phyloP scores from a whole-genome alignment of 2,113 vertebrate species.

The Elephas maximus region DNA sequence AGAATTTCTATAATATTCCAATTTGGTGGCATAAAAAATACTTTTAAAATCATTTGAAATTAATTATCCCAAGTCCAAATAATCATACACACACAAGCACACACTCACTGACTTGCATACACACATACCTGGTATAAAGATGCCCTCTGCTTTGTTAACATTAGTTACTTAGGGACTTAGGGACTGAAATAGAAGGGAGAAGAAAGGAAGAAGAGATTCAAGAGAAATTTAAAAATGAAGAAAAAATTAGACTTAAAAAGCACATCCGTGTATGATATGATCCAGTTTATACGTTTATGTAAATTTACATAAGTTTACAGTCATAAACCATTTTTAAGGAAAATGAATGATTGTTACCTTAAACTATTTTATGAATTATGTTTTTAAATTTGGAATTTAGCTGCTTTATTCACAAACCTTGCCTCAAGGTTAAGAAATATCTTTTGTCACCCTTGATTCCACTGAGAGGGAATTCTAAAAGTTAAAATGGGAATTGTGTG shows the following conservation, averaged over 20 bases:
- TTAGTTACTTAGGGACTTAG: background rate
- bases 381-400: background rate
- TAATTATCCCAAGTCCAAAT: background rate
- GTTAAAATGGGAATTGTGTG: background rate
- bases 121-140: background rate
- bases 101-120: background rate
- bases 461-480: background rate
- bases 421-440: background rate
- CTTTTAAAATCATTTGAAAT: background rate
- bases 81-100: background rate
- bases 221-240: background rate
- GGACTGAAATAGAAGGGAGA: background rate
- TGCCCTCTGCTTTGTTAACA: background rate
- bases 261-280: background rate
- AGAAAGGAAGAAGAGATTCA: background rate
- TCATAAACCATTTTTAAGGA: background rate
- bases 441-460: background rate
- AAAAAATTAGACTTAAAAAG: background rate
- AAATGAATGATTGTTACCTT: slow-evolving; percentile 10
- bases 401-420: background rate
- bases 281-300: background rate
- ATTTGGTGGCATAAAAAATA: background rate
- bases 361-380: background rate
- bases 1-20: background rate
- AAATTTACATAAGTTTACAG: background rate